These are phyloP conservation scores for Pseudochirops cupreus DNA, from an alignment of 2,797 vertebrate species.

Conservation along the genomic window DNA sequence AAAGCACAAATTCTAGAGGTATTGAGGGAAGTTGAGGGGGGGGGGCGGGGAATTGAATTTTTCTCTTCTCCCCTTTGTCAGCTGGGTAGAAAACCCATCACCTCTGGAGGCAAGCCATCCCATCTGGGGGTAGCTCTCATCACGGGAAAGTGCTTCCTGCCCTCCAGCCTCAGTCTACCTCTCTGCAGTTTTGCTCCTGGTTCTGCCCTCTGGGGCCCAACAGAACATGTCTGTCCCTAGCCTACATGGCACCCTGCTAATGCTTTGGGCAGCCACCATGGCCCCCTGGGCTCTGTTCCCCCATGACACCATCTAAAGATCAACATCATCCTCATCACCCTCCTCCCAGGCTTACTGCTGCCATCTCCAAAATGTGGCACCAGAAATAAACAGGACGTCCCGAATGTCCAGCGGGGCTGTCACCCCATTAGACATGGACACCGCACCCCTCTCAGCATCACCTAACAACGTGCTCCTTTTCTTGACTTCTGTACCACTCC, in stretches of 20 bases:
- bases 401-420: not conserved
- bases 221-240: not conserved
- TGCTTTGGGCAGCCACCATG: not conserved
- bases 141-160: not conserved
- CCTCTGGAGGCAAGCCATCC: not conserved
- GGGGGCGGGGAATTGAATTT: not conserved
- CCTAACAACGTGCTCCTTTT: not conserved
- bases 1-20: not conserved
- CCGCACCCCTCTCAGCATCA: not conserved
- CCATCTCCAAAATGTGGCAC: not conserved
- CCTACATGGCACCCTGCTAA: not conserved
- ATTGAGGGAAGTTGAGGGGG: not conserved
- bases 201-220: not conserved
- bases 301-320: not conserved
- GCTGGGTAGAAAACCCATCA: not conserved
- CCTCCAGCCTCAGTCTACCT: not conserved
- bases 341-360: not conserved
- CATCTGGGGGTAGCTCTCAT: not conserved
- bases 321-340: not conserved
- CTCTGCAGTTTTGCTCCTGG: not conserved
- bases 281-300: not conserved
- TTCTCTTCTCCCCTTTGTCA: not conserved
- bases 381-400: not conserved
- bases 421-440: not conserved
- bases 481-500: not conserved